phyloP scores from a whole-genome alignment of 2,113 vertebrate genomes.

The Amphiprion ocellaris region DNA sequence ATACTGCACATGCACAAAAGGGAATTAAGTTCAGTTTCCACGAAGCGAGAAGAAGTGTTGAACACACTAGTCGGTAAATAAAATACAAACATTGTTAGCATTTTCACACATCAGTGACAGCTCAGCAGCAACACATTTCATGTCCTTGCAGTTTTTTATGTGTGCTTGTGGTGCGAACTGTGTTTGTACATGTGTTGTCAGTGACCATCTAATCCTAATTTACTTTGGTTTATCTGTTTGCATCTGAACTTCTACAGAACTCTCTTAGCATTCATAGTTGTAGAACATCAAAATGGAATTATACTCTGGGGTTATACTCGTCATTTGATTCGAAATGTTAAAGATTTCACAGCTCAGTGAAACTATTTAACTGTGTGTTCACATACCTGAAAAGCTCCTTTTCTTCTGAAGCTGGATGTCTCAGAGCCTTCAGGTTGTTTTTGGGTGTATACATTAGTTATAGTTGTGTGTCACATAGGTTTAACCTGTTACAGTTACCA shows the following conservation, averaged over 20 bases:
- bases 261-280: not conserved
- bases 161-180: too few relatives aligned
- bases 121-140: too few relatives aligned
- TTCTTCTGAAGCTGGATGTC: conserved; percentile 10
- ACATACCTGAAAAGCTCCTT: not conserved
- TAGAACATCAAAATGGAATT: not conserved
- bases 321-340: not conserved
- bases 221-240: not conserved
- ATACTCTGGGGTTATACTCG: not conserved
- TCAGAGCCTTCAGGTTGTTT: conserved; percentile 14
- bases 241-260: not conserved
- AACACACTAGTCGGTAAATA: too few relatives aligned
- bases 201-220: too few relatives aligned
- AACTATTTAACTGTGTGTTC: too few relatives aligned
- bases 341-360: not conserved
- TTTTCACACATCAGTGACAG: too few relatives aligned
- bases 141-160: too few relatives aligned
- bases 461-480: not conserved
- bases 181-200: not conserved
- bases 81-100: too few relatives aligned
- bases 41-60: too few relatives aligned
- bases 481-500: not conserved
- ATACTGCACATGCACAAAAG: too few relatives aligned
- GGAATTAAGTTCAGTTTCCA: too few relatives aligned
- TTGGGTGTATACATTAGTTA: not conserved